A percentile compares a stretch with the other conserved stretches of the same genome.
phyloP scores from a whole-genome alignment of 2,797 vertebrate species.

The Distichodus sexfasciatus region DNA sequence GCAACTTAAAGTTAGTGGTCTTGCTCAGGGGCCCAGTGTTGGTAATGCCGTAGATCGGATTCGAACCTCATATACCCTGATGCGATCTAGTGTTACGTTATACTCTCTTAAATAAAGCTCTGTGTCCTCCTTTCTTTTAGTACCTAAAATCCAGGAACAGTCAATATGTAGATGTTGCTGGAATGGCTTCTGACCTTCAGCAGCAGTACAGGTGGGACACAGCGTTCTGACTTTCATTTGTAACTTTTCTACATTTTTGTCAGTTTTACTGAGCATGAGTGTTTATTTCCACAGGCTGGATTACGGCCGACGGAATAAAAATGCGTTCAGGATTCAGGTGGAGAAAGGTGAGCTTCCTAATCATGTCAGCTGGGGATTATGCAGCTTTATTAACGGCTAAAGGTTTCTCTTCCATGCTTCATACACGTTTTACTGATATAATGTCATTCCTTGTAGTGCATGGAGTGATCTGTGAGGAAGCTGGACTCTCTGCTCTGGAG shows the following conservation, averaged over 20 bases:
- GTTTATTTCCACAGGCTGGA: conserved; percentile 77
- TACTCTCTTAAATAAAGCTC: too few species aligned
- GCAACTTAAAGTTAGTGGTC: too few species aligned
- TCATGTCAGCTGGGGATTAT: background rate
- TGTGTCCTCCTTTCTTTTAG: conserved; percentile 61
- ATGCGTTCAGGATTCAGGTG: conserved; percentile 92
- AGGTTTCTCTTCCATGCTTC: background rate
- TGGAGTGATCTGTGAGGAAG: conserved; percentile 74
- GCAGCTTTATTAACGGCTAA: background rate
- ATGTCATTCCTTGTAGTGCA: conserved; percentile 72
- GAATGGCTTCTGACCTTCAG: conserved; percentile 84
- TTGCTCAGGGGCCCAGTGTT: too few species aligned
- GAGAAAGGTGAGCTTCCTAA: conserved; percentile 83
- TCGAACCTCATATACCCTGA: too few species aligned
- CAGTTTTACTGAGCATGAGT: background rate
- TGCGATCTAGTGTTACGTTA: too few species aligned
- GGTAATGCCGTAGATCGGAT: too few species aligned
- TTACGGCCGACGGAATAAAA: conserved; percentile 91
- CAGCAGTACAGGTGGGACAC: conserved; percentile 84
- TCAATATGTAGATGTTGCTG: conserved; percentile 81
- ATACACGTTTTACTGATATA: background rate
- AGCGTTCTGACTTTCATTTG: background rate
- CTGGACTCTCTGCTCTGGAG: conserved; percentile 72
- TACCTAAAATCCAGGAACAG: conserved; percentile 79
- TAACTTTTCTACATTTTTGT: background rate